Evolutionary conservation across 2,888 invertebrate genomes (phyloP), one percentile per base, ranked within the genome.

Genomic region (Thysanoteuthis rhombus): DNA sequence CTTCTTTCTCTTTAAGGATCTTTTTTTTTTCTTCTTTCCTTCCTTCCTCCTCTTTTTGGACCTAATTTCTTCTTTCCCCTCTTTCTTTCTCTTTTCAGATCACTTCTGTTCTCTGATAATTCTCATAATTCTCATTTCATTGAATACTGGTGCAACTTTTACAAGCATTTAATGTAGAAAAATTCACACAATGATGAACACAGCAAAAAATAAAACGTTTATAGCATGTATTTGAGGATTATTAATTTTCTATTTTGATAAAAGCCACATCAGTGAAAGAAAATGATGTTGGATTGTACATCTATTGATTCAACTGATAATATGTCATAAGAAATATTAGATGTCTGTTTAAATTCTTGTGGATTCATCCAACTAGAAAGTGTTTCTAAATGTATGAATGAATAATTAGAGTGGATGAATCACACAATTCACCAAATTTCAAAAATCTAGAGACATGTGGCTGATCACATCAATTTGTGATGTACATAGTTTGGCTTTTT

Each of bases 271-370:
- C 42, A 91, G 38, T 42, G 42, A 42, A 8, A 42, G 91, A 42
- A 91, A 91, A 91, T 42, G 38, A 90, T 91, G 91, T 19, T 22
- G 42, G 91, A 91, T 91, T 91, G 40, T 91, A 52, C 52, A 90
- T 90, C n/a, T 42, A 91, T 91, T 91, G 91, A 91, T 91, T 91
- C 91, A 42, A 91, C 91, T 91, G 91, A 91, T 90, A 39, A 90
- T 91, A 91, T 91, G 91, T 40, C 42, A 40, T 91, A 91, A 91
- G 91, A 91, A 91, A 91, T 91, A 91, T 91, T 91, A 91, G 91
- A 91, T 91, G 91, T 91, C 91, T 91, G 91, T 39, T 91, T 91
- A 91, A 91, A 91, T 91, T 91, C 42, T 91, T 42, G 42, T 91
- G 91, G 91, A 40, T 91, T 91, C 91, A 91, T 42, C 91, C 91